Evolutionary conservation across 1,140 invertebrate species (phyloP), one percentile per base, ranked within the genome.

Genomic region (Octopus bimaculoides): DNA sequence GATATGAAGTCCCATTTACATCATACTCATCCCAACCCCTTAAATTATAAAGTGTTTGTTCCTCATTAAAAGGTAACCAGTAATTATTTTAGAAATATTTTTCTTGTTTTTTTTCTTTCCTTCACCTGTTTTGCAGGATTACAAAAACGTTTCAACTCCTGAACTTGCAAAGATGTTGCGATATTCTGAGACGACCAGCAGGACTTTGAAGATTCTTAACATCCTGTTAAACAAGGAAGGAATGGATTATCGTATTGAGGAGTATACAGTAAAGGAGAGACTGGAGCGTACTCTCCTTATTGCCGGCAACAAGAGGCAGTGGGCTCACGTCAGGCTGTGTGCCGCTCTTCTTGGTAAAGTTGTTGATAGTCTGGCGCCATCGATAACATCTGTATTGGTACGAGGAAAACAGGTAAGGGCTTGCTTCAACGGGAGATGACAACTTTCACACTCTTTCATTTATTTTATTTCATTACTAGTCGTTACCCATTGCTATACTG

Each of bases 361-460:
- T 77, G 97, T 99, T 5, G 98, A 99, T 90, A 97, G 96, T 84
- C 96, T 99, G 80, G 98, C 97, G 90, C 98, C 98, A 20, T 98
- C 97, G 87, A 97, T 99, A 79, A 99, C 98, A 53, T 95, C 96
- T 17, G 95, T 99, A 80, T 91, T 99, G 52, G 98, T 99, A 26
- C 95, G 97, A 91, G 98, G 97, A 82, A 99, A 99, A 91, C 96
- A 98, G 92, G 95, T 97, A 86, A 84, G 85, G 75, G 41, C 75
- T n/a, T 66, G n/a, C 61, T n/a, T 66, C n/a, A 66, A 3, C 3
- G 26, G 1, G 1, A 41, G 26, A 73, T 41, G 26, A 41, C 26
- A 41, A 41, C 26, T 41, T 41, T 41, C 26, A 41, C 26, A 3
- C 26, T 41, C 26, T 41, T 41, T 41, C 26, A 3, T 41, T 41